A percentile compares a stretch with the other conserved stretches of the same genome.
These are phyloP conservation scores for Labeo catla DNA, from an alignment of 2,113 vertebrate species.

Conservation along the genomic window DNA sequence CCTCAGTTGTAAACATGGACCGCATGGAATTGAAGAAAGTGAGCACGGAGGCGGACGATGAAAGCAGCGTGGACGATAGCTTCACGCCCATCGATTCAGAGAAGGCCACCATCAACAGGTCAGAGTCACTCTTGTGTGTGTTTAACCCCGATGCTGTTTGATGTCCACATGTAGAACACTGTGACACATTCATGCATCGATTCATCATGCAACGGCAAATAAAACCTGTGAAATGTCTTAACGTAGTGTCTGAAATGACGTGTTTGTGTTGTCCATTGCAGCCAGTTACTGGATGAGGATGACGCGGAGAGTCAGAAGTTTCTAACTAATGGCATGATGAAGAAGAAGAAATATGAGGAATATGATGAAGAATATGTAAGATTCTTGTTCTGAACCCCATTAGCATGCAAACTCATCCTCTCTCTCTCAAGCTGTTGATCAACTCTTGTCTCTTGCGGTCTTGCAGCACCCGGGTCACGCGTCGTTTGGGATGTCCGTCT, in stretches of 20 bases:
- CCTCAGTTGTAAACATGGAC: conserved; percentile 76
- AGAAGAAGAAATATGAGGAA: conserved; percentile 87
- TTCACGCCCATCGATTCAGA: conserved; percentile 77
- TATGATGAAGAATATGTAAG: conserved; percentile 94
- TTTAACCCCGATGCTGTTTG: not conserved
- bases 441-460: conserved; percentile 28
- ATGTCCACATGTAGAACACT: not conserved
- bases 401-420: not conserved
- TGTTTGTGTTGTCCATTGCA: conserved; percentile 65
- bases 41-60: conserved; percentile 83
- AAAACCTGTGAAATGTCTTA: not conserved
- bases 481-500: conserved; percentile 94
- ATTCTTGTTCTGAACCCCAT: not conserved
- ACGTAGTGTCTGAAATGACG: not conserved
- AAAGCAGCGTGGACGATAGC: conserved; percentile 87
- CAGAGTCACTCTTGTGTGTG: conserved; percentile 19
- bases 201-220: not conserved
- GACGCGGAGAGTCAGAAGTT: conserved; percentile 93
- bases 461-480: conserved; percentile 87
- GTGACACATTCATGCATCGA: not conserved
- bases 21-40: conserved; percentile 91
- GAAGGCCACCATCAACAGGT: conserved; percentile 88
- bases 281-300: conserved; percentile 83
- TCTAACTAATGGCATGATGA: conserved; percentile 86
- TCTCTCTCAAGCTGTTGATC: not conserved